Evolutionary conservation across 2,113 vertebrate genomes (phyloP), one percentile per base, ranked within the genome.

Genomic region (Semicossyphus pulcher): DNA sequence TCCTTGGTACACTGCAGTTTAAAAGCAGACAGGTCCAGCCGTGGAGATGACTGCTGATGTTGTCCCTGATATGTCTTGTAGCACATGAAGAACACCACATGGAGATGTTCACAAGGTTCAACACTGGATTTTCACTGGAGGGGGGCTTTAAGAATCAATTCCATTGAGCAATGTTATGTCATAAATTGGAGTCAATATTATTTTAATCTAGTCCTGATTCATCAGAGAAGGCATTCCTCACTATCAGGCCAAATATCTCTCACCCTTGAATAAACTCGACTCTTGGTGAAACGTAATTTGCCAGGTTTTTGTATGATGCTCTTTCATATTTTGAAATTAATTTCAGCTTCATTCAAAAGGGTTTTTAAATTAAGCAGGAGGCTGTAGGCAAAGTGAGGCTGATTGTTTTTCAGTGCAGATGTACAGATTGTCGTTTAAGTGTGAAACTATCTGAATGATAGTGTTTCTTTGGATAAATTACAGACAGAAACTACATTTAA

Each of bases 61-160:
- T n/a, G n/a, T n/a, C n/a, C n/a, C n/a, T n/a, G n/a, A n/a, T n/a
- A n/a, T n/a, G n/a, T n/a, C n/a, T n/a, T n/a, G n/a, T n/a, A n/a
- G n/a, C n/a, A n/a, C n/a, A n/a, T n/a, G n/a, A n/a, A n/a, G n/a
- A n/a, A n/a, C n/a, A n/a, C n/a, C n/a, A n/a, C n/a, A n/a, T n/a
- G n/a, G n/a, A n/a, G n/a, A n/a, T n/a, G n/a, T n/a, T n/a, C n/a
- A n/a, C n/a, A n/a, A n/a, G n/a, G n/a, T n/a, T n/a, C n/a, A n/a
- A n/a, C n/a, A n/a, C n/a, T n/a, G n/a, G n/a, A n/a, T n/a, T n/a
- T n/a, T n/a, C n/a, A n/a, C n/a, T n/a, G n/a, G n/a, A n/a, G n/a
- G n/a, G n/a, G n/a, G n/a, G n/a, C n/a, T n/a, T n/a, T n/a, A 76
- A 56, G 28, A 63, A 83, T 78, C 60, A 71, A 80, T 83, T 83